These are phyloP conservation scores for Urosaurus nigricauda DNA, from an alignment of 2,797 vertebrate genomes.

Conservation along the genomic window DNA sequence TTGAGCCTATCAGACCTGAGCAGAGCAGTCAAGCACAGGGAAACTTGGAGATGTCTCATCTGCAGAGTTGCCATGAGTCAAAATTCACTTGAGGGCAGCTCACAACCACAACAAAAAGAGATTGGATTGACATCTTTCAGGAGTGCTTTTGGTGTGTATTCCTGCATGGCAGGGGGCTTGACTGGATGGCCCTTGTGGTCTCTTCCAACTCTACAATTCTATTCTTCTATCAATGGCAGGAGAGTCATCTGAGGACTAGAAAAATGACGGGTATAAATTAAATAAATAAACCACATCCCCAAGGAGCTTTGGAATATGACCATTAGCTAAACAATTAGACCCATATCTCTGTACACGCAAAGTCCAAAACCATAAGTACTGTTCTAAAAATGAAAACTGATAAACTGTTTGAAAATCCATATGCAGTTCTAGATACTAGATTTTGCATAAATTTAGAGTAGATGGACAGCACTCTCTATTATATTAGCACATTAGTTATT, in stretches of 20 bases:
- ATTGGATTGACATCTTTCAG: no score
- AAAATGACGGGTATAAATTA: no score
- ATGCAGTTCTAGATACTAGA: not conserved
- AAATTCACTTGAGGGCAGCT: no score
- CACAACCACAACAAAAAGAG: no score
- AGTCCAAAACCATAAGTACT: not conserved
- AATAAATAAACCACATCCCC: not conserved
- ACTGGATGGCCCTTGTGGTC: not conserved
- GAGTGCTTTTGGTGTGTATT: no score
- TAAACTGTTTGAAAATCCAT: not conserved
- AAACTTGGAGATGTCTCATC: no score
- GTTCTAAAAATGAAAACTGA: not conserved
- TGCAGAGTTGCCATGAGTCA: no score
- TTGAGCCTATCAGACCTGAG: no score
- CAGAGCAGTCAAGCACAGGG: no score
- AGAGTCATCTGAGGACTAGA: no score
- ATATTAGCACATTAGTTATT: constrained; percentile 51
- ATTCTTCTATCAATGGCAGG: no score
- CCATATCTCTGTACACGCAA: not conserved
- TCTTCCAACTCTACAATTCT: not conserved
- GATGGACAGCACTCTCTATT: constrained; percentile 26
- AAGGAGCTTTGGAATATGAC: not conserved
- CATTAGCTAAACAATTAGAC: not conserved
- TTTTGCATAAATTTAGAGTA: not conserved
- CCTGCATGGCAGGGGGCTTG: no score